These are phyloP conservation scores for Trematomus bernacchii DNA, from an alignment of 2,797 vertebrate species.

Conservation along the genomic window DNA sequence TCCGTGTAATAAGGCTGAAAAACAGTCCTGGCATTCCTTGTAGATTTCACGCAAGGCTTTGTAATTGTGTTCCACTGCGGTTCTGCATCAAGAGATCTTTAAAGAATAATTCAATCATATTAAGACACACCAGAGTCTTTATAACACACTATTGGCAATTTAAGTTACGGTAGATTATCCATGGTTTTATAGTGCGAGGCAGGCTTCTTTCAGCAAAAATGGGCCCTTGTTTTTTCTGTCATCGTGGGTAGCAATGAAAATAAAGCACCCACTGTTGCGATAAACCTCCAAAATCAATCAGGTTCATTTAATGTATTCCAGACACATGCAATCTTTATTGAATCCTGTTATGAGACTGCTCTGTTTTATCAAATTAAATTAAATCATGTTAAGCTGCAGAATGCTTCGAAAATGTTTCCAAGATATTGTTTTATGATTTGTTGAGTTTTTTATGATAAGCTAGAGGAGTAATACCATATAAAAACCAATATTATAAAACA, in stretches of 20 bases:
- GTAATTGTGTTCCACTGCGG: conserved; percentile 26
- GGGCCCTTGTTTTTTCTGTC: neutral
- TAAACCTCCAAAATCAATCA: conserved; percentile 6
- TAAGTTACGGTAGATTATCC: conserved; percentile 30
- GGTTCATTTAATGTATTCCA: neutral
- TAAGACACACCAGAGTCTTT: conserved; percentile 24
- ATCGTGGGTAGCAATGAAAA: neutral
- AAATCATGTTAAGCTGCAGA: neutral
- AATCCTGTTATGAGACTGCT: neutral
- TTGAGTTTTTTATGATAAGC: neutral
- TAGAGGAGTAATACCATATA: neutral
- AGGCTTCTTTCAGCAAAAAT: conserved; percentile 1
- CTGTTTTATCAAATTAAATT: neutral
- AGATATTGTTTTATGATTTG: neutral
- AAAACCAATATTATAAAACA: too few relatives aligned
- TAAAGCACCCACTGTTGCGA: neutral
- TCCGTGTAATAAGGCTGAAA: conserved; percentile 24
- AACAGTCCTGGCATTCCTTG: conserved; percentile 10
- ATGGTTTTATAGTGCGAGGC: conserved; percentile 22
- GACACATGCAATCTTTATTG: conserved; percentile 7
- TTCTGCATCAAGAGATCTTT: conserved; percentile 24
- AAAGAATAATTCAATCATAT: conserved; percentile 45
- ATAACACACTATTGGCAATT: conserved; percentile 20
- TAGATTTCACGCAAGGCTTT: conserved; percentile 20
- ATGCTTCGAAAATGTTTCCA: neutral